Conservation (phyloP, 2,888 invertebrate species). For the Crepidodera aurea region DNA sequence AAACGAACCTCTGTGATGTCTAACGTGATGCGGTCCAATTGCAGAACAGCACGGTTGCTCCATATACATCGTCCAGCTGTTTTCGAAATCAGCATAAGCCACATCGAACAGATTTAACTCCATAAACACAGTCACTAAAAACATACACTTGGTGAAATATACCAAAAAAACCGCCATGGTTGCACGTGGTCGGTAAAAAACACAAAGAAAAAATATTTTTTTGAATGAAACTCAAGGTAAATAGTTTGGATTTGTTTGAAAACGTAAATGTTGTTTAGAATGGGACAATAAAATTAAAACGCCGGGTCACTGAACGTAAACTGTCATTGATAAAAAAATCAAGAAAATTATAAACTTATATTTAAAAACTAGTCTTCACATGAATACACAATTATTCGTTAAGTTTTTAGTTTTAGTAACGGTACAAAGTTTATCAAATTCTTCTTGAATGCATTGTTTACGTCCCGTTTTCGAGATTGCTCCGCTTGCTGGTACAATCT, state of each 20-base stretch:
- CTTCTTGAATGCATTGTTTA: conserved; percentile 47
- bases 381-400: conserved; percentile 2
- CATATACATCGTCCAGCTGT: conserved; percentile 72
- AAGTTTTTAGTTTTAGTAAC: background rate
- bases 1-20: conserved; percentile 69
- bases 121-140: conserved; percentile 49
- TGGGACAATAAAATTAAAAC: background rate
- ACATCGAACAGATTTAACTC: conserved; percentile 46
- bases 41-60: conserved; percentile 73
- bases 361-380: conserved; percentile 12
- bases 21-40: conserved; percentile 66
- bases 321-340: conserved; percentile 8
- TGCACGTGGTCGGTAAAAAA: conserved; percentile 46
- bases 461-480: conserved; percentile 35
- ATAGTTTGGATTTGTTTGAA: background rate
- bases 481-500: conserved; percentile 27
- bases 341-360: conserved; percentile 19
- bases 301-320: conserved; percentile 25
- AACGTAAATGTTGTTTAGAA: background rate
- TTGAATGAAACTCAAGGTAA: conserved; percentile 23
- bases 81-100: conserved; percentile 64
- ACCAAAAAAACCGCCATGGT: conserved; percentile 41
- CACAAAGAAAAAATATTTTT: conserved; percentile 26
- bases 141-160: conserved; percentile 43
- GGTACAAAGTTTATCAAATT: conserved; percentile 6